Evolutionary conservation across 1,140 invertebrate species (phyloP).

Genomic region (Nephotettix cincticeps): DNA sequence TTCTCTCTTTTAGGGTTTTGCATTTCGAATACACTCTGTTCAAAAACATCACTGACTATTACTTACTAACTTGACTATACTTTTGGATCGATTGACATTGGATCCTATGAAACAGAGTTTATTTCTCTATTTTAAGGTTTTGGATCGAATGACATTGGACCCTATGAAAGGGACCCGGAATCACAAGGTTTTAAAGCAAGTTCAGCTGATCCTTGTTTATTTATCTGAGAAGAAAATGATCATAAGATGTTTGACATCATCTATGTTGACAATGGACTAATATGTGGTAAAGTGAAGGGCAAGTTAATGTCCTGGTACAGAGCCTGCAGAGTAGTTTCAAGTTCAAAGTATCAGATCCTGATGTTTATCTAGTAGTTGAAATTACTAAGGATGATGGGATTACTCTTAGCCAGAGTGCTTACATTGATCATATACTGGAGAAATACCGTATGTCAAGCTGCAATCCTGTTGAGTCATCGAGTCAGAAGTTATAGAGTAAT

Average conservation of each 20-base stretch:
- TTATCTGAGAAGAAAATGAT: neutral
- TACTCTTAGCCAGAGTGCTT: neutral
- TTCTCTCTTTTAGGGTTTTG: too few relatives aligned
- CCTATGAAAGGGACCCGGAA: too few relatives aligned
- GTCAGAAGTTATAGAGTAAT: neutral
- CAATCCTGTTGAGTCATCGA: neutral
- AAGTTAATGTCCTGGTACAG: neutral
- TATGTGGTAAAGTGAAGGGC: neutral
- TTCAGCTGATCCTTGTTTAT: neutral
- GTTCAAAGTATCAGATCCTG: neutral
- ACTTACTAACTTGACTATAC: too few relatives aligned
- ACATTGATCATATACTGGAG: too few relatives aligned
- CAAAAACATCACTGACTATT: too few relatives aligned
- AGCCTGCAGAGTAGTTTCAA: neutral
- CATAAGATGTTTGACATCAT: neutral
- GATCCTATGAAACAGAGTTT: too few relatives aligned
- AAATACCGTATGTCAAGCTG: too few relatives aligned
- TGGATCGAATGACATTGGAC: too few relatives aligned
- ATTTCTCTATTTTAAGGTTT: too few relatives aligned
- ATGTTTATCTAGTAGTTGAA: neutral
- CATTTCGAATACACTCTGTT: too few relatives aligned
- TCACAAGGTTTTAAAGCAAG: neutral
- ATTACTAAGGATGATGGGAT: neutral
- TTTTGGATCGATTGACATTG: too few relatives aligned
- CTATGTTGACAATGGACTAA: neutral